These are phyloP conservation scores for Hyposoter dolosus DNA, from an alignment of 2,888 invertebrate genomes.

Conservation along the genomic window DNA sequence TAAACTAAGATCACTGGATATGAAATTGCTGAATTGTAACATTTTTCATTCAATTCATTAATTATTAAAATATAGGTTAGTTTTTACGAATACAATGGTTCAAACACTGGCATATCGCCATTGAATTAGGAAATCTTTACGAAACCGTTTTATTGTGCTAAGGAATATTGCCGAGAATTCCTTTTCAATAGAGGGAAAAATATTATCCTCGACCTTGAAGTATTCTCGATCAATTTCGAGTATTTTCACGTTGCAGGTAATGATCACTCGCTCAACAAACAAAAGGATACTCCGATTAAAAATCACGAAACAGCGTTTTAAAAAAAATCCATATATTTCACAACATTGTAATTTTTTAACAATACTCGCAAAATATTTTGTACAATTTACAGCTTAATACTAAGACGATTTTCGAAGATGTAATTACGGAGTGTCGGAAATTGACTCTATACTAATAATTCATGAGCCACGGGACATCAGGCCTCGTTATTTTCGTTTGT, in stretches of 20 bases:
- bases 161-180: background rate
- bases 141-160: background rate
- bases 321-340: conserved; percentile 27
- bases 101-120: background rate
- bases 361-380: conserved; percentile 21
- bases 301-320: background rate
- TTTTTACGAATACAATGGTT: background rate
- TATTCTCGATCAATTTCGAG: background rate
- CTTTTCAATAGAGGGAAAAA: no score
- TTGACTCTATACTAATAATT: background rate
- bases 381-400: conserved; percentile 41
- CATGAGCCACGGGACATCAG: background rate
- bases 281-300: no score
- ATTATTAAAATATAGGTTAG: background rate
- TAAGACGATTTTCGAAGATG: background rate
- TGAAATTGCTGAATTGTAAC: background rate
- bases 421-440: background rate
- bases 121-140: background rate
- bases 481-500: conserved; percentile 69
- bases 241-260: background rate
- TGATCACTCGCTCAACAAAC: background rate
- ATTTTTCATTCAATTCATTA: background rate
- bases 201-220: background rate
- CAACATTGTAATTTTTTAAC: background rate
- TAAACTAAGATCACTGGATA: background rate